phyloP scores from a whole-genome alignment of 2,888 invertebrate genomes.

The Pyrochroa serraticornis region DNA sequence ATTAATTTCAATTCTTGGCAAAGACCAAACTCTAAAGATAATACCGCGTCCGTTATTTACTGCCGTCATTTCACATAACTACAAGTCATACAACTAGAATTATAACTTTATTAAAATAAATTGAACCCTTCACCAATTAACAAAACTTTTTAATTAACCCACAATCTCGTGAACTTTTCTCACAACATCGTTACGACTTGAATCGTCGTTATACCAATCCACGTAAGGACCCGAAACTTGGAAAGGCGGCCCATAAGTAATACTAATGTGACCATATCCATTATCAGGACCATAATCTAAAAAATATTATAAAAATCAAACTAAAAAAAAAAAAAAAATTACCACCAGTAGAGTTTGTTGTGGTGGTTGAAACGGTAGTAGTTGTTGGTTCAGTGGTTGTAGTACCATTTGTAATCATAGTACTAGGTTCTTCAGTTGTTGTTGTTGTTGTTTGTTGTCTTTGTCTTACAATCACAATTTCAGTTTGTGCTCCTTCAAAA shows the following conservation, averaged over 20 bases:
- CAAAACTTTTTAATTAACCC: constrained; percentile 14
- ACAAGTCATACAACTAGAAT: too few species aligned
- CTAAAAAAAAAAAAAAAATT: constrained; percentile 8
- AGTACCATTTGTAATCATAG: constrained; percentile 33
- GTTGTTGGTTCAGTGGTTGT: constrained; percentile 30
- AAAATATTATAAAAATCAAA: constrained; percentile 7
- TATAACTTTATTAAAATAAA: too few species aligned
- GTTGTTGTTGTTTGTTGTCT: constrained; percentile 28
- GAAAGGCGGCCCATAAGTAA: constrained; percentile 53
- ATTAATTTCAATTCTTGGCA: constrained; percentile 20
- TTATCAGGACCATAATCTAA: constrained; percentile 53
- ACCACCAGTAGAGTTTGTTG: constrained; percentile 46
- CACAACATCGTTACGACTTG: constrained; percentile 40
- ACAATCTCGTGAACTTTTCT: constrained; percentile 44
- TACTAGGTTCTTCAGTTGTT: constrained; percentile 24
- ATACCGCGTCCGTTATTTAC: background rate
- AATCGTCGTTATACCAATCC: constrained; percentile 41
- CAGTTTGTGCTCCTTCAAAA: constrained; percentile 26
- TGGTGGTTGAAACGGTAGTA: constrained; percentile 48
- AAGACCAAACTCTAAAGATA: constrained; percentile 18
- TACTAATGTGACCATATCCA: constrained; percentile 53
- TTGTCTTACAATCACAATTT: constrained; percentile 27
- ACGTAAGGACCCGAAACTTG: constrained; percentile 34
- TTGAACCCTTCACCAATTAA: background rate
- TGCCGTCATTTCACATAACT: too few species aligned